Evolutionary conservation across 2,113 vertebrate species (phyloP), one percentile per base, ranked within the genome.

Genomic region (Probosciger aterrimus): DNA sequence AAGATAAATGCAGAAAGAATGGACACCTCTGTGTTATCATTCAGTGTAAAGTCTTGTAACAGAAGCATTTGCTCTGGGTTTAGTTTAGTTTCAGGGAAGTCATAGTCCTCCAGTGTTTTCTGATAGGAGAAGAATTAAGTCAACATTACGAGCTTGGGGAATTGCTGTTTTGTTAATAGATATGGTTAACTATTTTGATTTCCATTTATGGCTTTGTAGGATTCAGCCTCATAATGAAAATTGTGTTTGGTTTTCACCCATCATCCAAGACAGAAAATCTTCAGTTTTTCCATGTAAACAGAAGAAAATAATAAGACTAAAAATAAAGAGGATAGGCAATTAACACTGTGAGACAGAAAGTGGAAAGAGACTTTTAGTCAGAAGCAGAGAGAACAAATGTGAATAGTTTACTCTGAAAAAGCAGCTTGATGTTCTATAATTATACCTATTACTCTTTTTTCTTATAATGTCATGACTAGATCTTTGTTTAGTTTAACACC

Each of bases 201-300:
- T 81, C 89, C 81, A 43, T 96, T 69, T 84, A 89, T 82, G 77
- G 77, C 17, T 19, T 59, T 92, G 69, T 0, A 1, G n/a, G 41
- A 67, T 91, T 81, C 37, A 78, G 69, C 31, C 28, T 91, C 31
- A 16, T 67, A 69, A 77, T 63, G 28, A 86, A 84, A 94, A 84
- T 59, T 47, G 13, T 69, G 10, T 52, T 94, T 81, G 81, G 73
- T 88, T 95, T 83, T 92, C 46, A 81, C 73, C 20, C 77, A 41
- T 77, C 24, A 41, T 62, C 41, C 80, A 88, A 93, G 46, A 60
- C 41, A 69, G 3, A 85, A 76, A 74, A 83, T 62, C 49, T 88
- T 88, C 79, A 91, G 17, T 78, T 89, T 96, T 96, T 95, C 95
- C 90, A 86, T 87, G 77, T 84, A 95, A 94, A 89, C 73, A 59